phyloP scores from a whole-genome alignment of 2,113 vertebrate genomes.

The Varanus salvator region DNA sequence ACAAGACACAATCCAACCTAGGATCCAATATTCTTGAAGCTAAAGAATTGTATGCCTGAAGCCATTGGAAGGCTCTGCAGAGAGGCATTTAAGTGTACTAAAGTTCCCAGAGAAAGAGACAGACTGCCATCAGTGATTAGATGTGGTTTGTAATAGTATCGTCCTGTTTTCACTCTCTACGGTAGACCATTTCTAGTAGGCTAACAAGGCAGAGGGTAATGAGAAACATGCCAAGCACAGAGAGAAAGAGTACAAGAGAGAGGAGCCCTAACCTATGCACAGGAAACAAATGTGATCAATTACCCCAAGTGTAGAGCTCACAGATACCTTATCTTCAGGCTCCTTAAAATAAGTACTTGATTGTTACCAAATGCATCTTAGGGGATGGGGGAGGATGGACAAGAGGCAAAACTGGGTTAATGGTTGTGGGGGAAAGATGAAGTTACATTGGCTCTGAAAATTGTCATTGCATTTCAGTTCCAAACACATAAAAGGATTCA shows the following conservation, averaged over 20 bases:
- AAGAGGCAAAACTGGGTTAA: conserved; percentile 63
- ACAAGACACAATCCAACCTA: conserved; percentile 12
- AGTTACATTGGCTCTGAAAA: conserved; percentile 82
- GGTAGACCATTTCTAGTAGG: conserved; percentile 76
- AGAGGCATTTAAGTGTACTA: conserved; percentile 30
- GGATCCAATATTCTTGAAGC: conserved; percentile 9
- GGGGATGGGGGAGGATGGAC: conserved; percentile 75
- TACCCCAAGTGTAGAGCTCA: conserved; percentile 87
- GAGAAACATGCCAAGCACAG: conserved; percentile 82
- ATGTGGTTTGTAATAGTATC: conserved; percentile 76
- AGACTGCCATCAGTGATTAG: conserved; percentile 72
- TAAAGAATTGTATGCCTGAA: conserved; percentile 12
- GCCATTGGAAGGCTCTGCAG: conserved; percentile 49
- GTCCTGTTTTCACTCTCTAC: conserved; percentile 81
- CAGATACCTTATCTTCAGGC: conserved; percentile 94
- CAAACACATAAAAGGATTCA: conserved; percentile 77
- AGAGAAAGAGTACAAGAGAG: conserved; percentile 69
- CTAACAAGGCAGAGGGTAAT: conserved; percentile 85
- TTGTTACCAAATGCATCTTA: conserved; percentile 93
- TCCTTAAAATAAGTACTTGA: conserved; percentile 93
- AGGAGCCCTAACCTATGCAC: conserved; percentile 82
- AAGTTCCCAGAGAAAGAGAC: conserved; percentile 45
- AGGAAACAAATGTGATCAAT: conserved; percentile 97
- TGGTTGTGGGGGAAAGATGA: conserved; percentile 32
- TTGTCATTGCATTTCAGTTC: conserved; percentile 73